Percentiles rank a stretch among this genome's conserved stretches.
Conservation (phyloP, 2,113 vertebrate species). For the Theristicus caerulescens region DNA sequence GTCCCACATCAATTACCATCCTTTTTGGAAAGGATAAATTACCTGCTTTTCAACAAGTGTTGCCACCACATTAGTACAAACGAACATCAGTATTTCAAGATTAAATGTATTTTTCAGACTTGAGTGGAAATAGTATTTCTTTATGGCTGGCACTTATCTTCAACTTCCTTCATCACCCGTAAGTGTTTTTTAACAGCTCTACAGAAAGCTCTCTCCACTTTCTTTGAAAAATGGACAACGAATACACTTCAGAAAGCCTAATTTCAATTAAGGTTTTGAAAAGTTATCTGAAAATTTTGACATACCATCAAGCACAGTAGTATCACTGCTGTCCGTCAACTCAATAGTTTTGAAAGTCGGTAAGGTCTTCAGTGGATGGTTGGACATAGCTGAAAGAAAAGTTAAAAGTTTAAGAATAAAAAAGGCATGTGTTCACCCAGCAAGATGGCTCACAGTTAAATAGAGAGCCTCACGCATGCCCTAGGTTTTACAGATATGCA, state of each 20-base stretch:
- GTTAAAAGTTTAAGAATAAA: background rate
- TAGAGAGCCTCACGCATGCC: background rate
- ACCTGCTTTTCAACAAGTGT: background rate
- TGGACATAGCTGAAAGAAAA: constrained; percentile 32
- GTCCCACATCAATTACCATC: background rate
- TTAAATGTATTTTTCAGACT: background rate
- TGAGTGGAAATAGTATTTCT: background rate
- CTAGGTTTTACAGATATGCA: background rate
- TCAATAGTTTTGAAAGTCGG: constrained; percentile 74
- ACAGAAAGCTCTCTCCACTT: background rate
- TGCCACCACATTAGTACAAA: background rate
- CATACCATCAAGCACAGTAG: constrained; percentile 71
- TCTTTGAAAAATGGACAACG: background rate
- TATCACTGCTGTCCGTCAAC: constrained; percentile 33
- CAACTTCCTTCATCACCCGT: background rate
- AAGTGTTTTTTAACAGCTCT: constrained; percentile 16
- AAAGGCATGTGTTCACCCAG: background rate
- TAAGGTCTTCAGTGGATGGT: constrained; percentile 54
- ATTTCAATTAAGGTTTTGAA: background rate
- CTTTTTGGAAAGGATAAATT: background rate
- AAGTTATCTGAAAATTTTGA: background rate
- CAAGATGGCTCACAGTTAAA: background rate
- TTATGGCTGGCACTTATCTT: background rate
- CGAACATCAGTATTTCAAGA: background rate
- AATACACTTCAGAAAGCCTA: background rate